phyloP scores from a whole-genome alignment of 2,113 vertebrate genomes.

The Erythrocercus mccallii region DNA sequence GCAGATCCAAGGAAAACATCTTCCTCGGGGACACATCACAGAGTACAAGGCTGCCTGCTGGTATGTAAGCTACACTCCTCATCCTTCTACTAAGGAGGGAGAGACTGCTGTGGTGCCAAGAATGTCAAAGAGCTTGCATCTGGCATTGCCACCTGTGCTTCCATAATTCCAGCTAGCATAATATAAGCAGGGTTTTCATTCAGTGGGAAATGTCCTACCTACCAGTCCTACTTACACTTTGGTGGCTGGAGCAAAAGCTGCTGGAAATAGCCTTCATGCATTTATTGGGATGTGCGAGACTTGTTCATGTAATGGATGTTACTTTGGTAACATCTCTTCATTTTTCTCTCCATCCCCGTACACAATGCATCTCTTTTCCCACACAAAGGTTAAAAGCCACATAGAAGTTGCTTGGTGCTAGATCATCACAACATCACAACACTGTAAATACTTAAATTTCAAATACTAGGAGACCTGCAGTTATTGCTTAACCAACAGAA shows the following conservation, averaged over 20 bases:
- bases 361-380: background rate
- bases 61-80: background rate
- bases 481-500: background rate
- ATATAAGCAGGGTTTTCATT: background rate
- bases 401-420: background rate
- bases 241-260: background rate
- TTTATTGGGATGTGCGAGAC: background rate
- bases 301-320: rapidly evolving
- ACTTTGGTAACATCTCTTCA: background rate
- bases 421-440: background rate
- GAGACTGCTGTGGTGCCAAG: background rate
- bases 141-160: background rate
- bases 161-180: background rate
- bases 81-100: background rate
- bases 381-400: background rate
- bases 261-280: background rate
- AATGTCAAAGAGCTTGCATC: background rate
- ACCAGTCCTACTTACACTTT: background rate
- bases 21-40: background rate
- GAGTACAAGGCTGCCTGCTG: background rate
- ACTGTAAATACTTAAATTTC: background rate
- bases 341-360: background rate
- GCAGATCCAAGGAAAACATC: background rate
- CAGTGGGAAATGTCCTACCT: background rate
- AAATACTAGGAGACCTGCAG: background rate